Percentiles rank a stretch among this genome's conserved stretches.
Conservation (phyloP, 2,113 vertebrate genomes). For the Tonatia bakeri region DNA sequence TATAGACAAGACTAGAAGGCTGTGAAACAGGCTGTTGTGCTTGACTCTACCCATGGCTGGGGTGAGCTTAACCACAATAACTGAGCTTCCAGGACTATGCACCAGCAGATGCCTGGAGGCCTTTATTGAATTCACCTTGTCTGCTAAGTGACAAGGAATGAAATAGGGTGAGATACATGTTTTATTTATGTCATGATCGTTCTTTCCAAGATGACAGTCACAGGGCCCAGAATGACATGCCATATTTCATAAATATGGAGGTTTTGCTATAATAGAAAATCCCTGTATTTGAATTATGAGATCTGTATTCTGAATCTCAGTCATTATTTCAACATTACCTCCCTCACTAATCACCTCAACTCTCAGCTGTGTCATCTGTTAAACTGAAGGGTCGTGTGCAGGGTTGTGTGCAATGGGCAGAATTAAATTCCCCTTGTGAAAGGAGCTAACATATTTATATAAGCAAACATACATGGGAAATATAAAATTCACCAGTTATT, state of each 20-base stretch:
- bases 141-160: constrained; percentile 19
- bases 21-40: neutral
- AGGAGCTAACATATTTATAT: neutral
- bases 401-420: neutral
- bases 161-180: neutral
- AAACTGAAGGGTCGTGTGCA: neutral
- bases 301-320: neutral
- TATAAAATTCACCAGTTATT: neutral
- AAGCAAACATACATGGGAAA: neutral
- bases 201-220: constrained; percentile 38
- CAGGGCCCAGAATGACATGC: neutral
- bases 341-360: neutral
- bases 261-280: neutral
- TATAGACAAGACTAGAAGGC: neutral
- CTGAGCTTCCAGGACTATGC: neutral
- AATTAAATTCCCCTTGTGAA: neutral
- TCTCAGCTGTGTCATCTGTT: neutral
- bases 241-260: neutral
- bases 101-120: neutral
- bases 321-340: neutral
- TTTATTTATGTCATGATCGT: constrained; percentile 52
- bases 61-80: neutral
- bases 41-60: neutral
- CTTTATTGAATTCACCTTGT: constrained; percentile 15
- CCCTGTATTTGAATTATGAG: constrained; percentile 4